Evolutionary conservation across 2,113 vertebrate genomes (phyloP).

Genomic region (Hippoglossus stenolepis): DNA sequence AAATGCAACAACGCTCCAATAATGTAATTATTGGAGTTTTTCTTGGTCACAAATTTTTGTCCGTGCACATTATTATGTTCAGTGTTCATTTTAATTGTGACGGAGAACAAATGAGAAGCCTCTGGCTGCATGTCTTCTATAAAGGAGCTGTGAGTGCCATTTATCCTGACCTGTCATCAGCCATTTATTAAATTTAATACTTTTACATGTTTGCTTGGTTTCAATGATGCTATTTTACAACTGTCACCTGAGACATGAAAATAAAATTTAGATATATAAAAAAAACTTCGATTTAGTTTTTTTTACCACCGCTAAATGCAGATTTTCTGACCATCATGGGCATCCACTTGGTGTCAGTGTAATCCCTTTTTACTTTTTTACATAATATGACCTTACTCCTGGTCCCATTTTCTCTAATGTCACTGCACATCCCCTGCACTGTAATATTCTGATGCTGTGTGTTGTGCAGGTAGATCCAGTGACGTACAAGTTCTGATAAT

Average conservation of each 20-base stretch:
- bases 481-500: background rate
- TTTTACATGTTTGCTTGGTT: conserved; percentile 23
- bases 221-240: conserved; percentile 31
- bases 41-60: background rate
- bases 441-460: conserved; percentile 18
- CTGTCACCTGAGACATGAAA: conserved; percentile 15
- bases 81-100: background rate
- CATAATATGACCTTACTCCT: conserved; percentile 48
- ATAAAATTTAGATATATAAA: conserved; percentile 33
- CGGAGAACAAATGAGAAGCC: conserved; percentile 21
- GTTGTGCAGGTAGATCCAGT: background rate
- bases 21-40: background rate
- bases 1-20: conserved; percentile 6
- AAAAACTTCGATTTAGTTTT: background rate
- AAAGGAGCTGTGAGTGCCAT: conserved; percentile 9
- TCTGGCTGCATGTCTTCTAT: conserved; percentile 3
- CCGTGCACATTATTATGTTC: background rate
- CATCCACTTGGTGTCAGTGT: conserved; percentile 63
- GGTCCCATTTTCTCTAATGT: conserved; percentile 35
- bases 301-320: background rate
- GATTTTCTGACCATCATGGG: background rate
- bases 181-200: conserved; percentile 1
- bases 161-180: background rate
- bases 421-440: conserved; percentile 21
- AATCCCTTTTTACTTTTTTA: background rate